A percentile compares a stretch with the other conserved stretches of the same genome.
These are phyloP conservation scores for Chaetura pelagica DNA, from an alignment of 2,113 vertebrate species.

Conservation along the genomic window DNA sequence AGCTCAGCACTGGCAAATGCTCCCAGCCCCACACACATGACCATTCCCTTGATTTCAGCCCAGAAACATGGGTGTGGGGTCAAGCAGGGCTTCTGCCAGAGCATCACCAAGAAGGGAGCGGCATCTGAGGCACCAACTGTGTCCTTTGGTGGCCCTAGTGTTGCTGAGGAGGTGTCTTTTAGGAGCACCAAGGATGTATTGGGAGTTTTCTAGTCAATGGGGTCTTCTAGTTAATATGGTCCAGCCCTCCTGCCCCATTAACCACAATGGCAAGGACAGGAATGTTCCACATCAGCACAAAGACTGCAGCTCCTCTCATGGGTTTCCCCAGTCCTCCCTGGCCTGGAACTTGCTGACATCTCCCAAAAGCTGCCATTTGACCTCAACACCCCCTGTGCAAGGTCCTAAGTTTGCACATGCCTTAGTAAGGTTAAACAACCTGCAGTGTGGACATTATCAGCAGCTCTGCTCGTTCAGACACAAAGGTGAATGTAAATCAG, in stretches of 20 bases:
- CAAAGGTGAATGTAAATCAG: conserved; percentile 38
- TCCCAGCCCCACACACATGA: rapidly evolving
- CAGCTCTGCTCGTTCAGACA: conserved; percentile 37
- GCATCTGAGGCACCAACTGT: rapidly evolving
- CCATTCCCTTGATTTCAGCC: background rate
- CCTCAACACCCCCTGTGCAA: background rate
- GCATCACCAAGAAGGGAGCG: rapidly evolving
- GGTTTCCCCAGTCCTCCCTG: background rate
- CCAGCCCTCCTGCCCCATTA: background rate
- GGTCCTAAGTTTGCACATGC: background rate
- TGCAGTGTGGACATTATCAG: conserved; percentile 3
- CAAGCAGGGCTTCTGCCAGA: background rate
- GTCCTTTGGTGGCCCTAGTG: rapidly evolving
- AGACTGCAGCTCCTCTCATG: background rate
- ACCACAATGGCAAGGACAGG: background rate
- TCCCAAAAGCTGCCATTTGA: background rate
- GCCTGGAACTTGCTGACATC: rapidly evolving
- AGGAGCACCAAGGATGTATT: background rate
- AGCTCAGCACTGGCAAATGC: background rate
- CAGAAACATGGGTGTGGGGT: rapidly evolving
- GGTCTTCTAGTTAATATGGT: background rate
- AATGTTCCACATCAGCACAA: rapidly evolving
- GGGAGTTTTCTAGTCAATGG: background rate
- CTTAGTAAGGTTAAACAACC: conserved; percentile 31
- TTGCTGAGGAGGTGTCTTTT: background rate